These are phyloP conservation scores for Anolis carolinensis DNA, from an alignment of 2,113 vertebrate genomes.

Conservation along the genomic window DNA sequence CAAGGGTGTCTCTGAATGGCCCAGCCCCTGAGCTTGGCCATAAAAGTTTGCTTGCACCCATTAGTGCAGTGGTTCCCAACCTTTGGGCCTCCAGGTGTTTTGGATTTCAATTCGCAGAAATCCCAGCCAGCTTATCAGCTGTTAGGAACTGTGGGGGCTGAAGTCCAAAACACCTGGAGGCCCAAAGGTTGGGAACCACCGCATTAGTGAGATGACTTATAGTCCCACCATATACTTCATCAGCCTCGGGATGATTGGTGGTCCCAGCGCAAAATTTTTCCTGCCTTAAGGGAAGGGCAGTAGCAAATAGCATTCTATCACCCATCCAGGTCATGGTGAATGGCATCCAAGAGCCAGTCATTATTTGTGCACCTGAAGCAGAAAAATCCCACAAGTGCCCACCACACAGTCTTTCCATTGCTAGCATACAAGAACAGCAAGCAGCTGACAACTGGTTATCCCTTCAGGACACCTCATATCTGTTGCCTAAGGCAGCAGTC, in stretches of 20 bases:
- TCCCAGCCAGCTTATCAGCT: no score
- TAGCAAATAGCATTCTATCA: not conserved
- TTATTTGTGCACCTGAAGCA: not conserved
- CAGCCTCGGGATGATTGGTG: no score
- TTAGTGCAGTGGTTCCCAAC: no score
- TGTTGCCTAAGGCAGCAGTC: not conserved
- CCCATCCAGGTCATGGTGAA: not conserved
- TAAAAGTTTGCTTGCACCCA: not conserved
- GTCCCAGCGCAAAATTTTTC: no score
- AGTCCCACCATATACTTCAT: not conserved
- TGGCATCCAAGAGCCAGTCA: no score
- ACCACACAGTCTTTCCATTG: not conserved
- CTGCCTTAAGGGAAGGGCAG: not conserved
- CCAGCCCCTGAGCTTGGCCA: not conserved
- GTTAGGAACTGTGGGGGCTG: no score
- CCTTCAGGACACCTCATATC: not conserved
- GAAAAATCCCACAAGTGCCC: not conserved
- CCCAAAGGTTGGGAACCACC: no score
- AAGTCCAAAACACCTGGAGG: no score
- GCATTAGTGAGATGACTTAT: not conserved
- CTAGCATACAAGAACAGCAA: not conserved
- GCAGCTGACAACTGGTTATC: not conserved
- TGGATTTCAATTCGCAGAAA: no score
- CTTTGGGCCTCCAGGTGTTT: no score
- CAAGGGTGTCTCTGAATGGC: not conserved